Conservation (phyloP, 2,113 vertebrate genomes). For the Campylomormyrus numenius region DNA sequence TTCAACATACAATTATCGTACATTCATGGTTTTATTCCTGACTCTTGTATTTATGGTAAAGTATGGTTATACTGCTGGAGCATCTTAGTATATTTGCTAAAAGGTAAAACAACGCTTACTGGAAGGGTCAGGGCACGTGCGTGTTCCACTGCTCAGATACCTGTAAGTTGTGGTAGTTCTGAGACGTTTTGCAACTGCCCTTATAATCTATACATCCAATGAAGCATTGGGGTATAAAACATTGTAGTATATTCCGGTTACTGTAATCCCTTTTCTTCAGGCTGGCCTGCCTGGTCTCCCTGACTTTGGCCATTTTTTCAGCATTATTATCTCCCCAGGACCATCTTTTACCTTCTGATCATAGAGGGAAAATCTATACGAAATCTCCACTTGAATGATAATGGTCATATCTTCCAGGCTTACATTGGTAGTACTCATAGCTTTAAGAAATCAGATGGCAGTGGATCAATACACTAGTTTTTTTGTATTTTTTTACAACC, state of each 20-base stretch:
- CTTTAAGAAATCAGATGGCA: slow-evolving; percentile 29
- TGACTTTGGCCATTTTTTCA: slow-evolving; percentile 2
- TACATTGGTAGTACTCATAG: slow-evolving; percentile 32
- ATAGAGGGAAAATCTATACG: slow-evolving; percentile 27
- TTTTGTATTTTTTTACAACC: slow-evolving; percentile 13
- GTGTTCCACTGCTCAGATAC: not conserved
- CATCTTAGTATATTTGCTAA: not conserved
- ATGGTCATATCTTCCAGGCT: slow-evolving; percentile 29
- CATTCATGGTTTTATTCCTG: not conserved
- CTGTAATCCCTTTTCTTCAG: slow-evolving; percentile 1
- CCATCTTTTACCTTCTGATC: slow-evolving; percentile 13
- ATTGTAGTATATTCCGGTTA: not conserved
- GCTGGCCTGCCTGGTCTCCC: not conserved
- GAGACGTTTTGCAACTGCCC: not conserved
- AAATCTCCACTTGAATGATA: slow-evolving; percentile 27
- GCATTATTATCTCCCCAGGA: slow-evolving; percentile 6
- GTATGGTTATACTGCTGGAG: not conserved
- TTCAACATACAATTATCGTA: not conserved
- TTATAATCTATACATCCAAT: not conserved
- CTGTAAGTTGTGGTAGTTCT: not conserved
- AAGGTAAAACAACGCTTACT: not conserved
- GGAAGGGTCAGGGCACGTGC: too few relatives aligned
- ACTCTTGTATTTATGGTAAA: not conserved
- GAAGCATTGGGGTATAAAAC: not conserved
- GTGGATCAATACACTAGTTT: slow-evolving; percentile 24